A percentile compares a stretch with the other conserved stretches of the same genome.
phyloP scores from a whole-genome alignment of 2,797 vertebrate species.

The Cyprinella venusta region DNA sequence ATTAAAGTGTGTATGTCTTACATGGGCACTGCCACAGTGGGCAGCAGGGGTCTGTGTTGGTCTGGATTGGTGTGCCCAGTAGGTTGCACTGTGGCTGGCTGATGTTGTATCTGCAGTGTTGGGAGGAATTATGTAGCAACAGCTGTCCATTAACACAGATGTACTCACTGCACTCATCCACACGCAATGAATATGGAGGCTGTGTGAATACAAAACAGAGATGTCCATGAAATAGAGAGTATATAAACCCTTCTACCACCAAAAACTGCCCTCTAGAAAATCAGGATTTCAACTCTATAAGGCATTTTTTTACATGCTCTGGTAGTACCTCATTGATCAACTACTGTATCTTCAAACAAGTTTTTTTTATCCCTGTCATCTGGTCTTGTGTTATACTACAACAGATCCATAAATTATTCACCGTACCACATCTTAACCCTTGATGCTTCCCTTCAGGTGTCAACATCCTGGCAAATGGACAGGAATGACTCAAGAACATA shows the following conservation, averaged over 20 bases:
- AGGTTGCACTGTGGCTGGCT: conserved; percentile 91
- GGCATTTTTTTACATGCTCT: not conserved
- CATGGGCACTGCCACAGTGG: conserved; percentile 97
- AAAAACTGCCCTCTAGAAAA: not conserved
- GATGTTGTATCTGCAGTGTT: conserved; percentile 88
- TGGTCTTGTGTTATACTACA: not conserved
- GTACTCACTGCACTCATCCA: conserved; percentile 92
- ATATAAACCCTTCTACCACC: not conserved
- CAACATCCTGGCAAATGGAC: conserved; percentile 26
- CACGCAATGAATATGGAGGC: conserved; percentile 89
- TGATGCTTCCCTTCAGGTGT: conserved; percentile 10
- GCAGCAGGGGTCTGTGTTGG: conserved; percentile 92
- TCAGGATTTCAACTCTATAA: not conserved
- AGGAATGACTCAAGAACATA: conserved; percentile 36
- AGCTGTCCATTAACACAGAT: conserved; percentile 91
- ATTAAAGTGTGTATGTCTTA: conserved; percentile 69
- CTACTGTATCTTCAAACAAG: not conserved
- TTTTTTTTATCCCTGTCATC: not conserved
- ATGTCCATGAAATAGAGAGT: not conserved
- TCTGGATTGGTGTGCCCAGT: conserved; percentile 90
- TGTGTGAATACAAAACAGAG: conserved; percentile 63
- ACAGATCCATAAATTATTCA: conserved; percentile 5
- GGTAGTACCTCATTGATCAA: not conserved
- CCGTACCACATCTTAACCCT: not conserved
- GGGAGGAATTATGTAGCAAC: conserved; percentile 92